Base-by-base conservation (phyloP, 2,888 invertebrate species). In the Pycnomerus fuliginosus region DNA sequence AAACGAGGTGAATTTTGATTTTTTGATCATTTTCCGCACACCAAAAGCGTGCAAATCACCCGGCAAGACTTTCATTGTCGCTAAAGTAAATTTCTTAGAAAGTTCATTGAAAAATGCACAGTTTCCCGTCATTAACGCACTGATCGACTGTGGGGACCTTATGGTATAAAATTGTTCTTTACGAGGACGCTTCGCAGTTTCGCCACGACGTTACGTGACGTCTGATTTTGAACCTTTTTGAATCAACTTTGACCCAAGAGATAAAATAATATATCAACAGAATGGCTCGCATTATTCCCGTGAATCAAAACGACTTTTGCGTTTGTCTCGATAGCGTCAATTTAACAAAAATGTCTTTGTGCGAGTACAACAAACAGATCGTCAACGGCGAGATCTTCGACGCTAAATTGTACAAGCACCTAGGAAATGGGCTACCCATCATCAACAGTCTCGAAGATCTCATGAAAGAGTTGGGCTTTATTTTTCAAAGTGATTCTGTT, bases 401-500 rank as follows among this genome's bases (percentile, higher is more conserved):
- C 20, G 43, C 52, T 22, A 59, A 60, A 17, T 46, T 66, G 27
- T 59, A 55, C 25, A 63, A 67, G 42, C 50, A 63, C 49, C 46
- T 66, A 16, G 62, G 64, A 5, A 40, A 56, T 22, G 50, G 50
- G 20, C 43, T 70, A 32, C 70, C 72, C 1, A 58, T 60, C 11
- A 56, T 80, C 16, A 67, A 69, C 5, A 76, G 68, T 1, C 67
- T 90, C 8, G 74, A 80, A 15, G 82, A 81, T 50, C 67, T 90
- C 33, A 77, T 90, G 2, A 67, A 75, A 2, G 84, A 86, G 52
- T 70, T 97, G 25, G 82, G 90, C 68, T 75, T 75, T 42, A 83
- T 89, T 52, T 97, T 97, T 70, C 80, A 82, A 0, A 74, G 80
- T 10, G 88, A 93, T 62, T 75, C 82, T 48, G 90, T 99, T 13